A percentile compares a stretch with the other conserved stretches of the same genome.
These are phyloP conservation scores for Drosophila mojavensis DNA, from an alignment of 1,140 invertebrate species.

Conservation along the genomic window DNA sequence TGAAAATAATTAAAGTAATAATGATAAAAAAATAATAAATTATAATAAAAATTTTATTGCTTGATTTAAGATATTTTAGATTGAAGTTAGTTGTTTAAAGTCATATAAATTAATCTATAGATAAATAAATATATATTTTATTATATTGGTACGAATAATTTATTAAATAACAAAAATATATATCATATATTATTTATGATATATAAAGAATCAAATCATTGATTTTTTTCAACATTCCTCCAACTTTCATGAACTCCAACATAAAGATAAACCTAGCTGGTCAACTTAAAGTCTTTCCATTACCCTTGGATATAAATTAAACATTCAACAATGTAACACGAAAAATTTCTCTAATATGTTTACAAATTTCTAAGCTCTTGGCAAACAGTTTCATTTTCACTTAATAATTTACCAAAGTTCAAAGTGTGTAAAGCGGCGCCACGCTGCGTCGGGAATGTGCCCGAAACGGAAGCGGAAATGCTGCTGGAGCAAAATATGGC, in stretches of 20 bases:
- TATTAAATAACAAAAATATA: too few relatives aligned
- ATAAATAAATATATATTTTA: too few relatives aligned
- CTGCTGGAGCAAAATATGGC: slow-evolving; percentile 31
- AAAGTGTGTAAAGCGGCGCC: slow-evolving; percentile 1
- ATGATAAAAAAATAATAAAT: background rate
- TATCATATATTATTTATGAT: too few relatives aligned
- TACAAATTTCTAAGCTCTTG: background rate
- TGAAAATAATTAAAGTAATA: too few relatives aligned
- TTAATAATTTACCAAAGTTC: background rate
- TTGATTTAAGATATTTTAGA: too few relatives aligned
- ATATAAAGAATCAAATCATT: too few relatives aligned
- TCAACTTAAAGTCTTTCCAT: background rate
- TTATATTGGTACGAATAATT: too few relatives aligned
- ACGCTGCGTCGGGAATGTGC: background rate
- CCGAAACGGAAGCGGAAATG: slow-evolving; percentile 38
- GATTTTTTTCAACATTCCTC: too few relatives aligned
- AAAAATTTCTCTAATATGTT: background rate
- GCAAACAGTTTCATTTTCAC: background rate
- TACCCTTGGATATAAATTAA: background rate
- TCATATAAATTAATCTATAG: too few relatives aligned
- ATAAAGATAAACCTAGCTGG: too few relatives aligned
- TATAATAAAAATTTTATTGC: background rate
- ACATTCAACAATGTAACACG: background rate
- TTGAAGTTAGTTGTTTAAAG: too few relatives aligned
- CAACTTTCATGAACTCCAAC: too few relatives aligned